phyloP scores from a whole-genome alignment of 2,888 invertebrate species.

The Himalopsyche tibetana region DNA sequence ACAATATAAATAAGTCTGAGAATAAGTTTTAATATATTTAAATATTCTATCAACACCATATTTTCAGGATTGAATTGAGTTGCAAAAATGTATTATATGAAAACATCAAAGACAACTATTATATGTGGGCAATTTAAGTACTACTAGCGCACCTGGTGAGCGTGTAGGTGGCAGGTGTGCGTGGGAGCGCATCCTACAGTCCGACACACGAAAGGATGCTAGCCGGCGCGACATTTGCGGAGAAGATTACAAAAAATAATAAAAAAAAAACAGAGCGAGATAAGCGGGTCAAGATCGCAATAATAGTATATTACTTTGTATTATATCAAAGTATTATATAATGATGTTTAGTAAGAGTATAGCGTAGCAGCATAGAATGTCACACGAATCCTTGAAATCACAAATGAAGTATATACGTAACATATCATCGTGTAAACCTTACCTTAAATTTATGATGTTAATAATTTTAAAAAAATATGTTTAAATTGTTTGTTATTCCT shows the following conservation, averaged over 20 bases:
- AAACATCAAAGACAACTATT: not conserved
- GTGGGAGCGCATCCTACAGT: constrained; percentile 34
- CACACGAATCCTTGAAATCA: not conserved
- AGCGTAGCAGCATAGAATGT: not conserved
- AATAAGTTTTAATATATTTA: too few relatives aligned
- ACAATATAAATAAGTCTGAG: too few relatives aligned
- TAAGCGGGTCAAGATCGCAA: constrained; percentile 27
- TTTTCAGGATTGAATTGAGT: too few relatives aligned
- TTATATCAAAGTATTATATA: not conserved
- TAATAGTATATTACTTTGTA: not conserved
- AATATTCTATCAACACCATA: too few relatives aligned
- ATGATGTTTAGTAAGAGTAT: not conserved
- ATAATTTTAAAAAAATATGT: too few relatives aligned
- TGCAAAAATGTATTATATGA: too few relatives aligned
- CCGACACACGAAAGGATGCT: constrained; percentile 18
- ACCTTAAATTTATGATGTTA: too few relatives aligned
- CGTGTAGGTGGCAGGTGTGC: not conserved
- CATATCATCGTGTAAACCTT: too few relatives aligned
- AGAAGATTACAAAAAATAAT: not conserved
- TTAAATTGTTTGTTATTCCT: too few relatives aligned
- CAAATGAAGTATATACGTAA: not conserved
- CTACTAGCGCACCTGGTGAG: not conserved
- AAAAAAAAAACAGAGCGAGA: not conserved
- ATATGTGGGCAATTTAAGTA: not conserved
- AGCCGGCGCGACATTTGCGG: not conserved